Evolutionary conservation across 2,888 invertebrate genomes (phyloP), one percentile per base, ranked within the genome.

Genomic region (Asteroscopus sphinx): DNA sequence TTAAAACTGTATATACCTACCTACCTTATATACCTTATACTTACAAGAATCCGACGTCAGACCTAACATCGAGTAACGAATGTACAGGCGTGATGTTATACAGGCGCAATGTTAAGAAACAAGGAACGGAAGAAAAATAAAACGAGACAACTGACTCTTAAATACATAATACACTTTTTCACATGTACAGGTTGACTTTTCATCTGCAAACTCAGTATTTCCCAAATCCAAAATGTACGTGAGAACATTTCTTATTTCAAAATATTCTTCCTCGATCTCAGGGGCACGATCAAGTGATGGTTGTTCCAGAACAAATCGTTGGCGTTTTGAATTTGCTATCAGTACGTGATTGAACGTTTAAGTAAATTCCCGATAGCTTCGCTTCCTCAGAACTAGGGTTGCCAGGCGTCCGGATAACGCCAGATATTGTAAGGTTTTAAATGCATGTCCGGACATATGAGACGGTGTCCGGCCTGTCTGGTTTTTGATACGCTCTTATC

Each of bases 291-390:
- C 68, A 66, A 68, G 73, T 69, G 62, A 76, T 79, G 67, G 57
- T 75, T 78, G 78, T 81, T 85, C 80, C 70, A 79, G 70, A 66
- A 71, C 65, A 54, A 55, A 63, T 45, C 45, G 54, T 45, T 53
- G 53, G 47, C 68, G 73, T 76, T 78, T 79, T 74, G 82, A 86
- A 86, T 87, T 85, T 85, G 83, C 84, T 83, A 77, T 75, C 59
- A 59, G 76, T 61, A 85, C 83, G 86, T 85, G 87, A 81, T 83
- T 81, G 44, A 54, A 65, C 37, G 81, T 73, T 79, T 77, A 77
- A 70, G 69, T 67, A 76, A 82, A 81, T 76, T 83, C 76, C 68
- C 68, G 51, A 72, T 35, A 45, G 42, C 25, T 53, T 42, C 11
- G 41, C 17, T 44, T 42, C 26, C 36, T 35, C 25, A 0, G 15